phyloP scores from a whole-genome alignment of 1,140 invertebrate genomes.

The Aradophagus sp. region DNA sequence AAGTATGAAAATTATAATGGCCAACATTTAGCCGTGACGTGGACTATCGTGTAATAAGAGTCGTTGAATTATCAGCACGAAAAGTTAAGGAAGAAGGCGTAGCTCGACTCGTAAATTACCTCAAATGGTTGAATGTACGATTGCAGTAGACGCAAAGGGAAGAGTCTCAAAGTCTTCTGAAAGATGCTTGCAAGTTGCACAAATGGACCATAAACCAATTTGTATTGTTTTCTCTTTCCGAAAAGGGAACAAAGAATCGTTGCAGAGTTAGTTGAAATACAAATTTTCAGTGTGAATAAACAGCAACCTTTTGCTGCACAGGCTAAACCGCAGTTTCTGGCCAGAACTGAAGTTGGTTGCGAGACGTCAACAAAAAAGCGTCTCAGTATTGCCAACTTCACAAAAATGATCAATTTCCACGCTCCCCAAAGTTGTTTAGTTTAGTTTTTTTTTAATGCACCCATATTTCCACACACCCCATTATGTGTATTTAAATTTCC shows the following conservation, averaged over 20 bases:
- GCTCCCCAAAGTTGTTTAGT: no score
- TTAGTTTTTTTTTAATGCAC: no score
- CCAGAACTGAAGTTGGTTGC: no score
- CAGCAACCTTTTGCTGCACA: no score
- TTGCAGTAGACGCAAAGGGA: constrained; percentile 27
- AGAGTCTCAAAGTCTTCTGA: constrained; percentile 23
- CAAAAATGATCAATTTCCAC: no score
- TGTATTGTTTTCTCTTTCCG: constrained; percentile 1
- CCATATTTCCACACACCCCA: no score
- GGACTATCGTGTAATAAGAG: constrained; percentile 34
- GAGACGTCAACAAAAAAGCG: no score
- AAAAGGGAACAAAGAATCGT: not conserved
- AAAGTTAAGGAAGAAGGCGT: constrained; percentile 43
- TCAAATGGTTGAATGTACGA: constrained; percentile 38
- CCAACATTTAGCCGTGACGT: constrained; percentile 21
- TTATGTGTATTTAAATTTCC: no score
- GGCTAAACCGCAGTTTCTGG: no score
- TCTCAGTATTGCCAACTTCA: no score
- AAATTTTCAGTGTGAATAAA: no score
- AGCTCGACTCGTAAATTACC: constrained; percentile 24
- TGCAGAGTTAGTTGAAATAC: no score
- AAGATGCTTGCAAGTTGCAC: constrained; percentile 24
- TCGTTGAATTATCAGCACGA: constrained; percentile 41
- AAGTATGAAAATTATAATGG: constrained; percentile 25
- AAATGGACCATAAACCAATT: constrained; percentile 43